A percentile compares a stretch with the other conserved stretches of the same genome.
phyloP scores from a whole-genome alignment of 2,113 vertebrate species.

The Speoplatyrhinus poulsoni region DNA sequence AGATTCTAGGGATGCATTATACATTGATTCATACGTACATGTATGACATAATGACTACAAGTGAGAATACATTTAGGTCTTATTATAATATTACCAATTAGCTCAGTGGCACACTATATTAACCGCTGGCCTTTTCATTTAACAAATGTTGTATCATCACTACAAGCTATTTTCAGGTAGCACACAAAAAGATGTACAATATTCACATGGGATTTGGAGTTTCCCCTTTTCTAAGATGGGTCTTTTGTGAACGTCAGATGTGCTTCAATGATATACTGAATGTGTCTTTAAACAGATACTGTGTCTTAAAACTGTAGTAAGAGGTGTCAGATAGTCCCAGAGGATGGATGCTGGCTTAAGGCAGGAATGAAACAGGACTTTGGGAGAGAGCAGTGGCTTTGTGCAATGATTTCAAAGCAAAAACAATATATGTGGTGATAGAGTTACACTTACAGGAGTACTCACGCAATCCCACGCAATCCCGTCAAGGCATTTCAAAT shows the following conservation, averaged over 20 bases:
- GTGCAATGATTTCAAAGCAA: neutral
- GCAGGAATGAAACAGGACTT: slow-evolving; percentile 8
- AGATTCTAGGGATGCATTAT: no score
- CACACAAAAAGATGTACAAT: neutral
- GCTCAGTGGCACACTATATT: no score
- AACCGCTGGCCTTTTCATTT: no score
- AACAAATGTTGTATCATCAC: neutral
- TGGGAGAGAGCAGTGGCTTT: neutral
- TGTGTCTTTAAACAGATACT: neutral
- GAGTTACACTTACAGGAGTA: slow-evolving; percentile 6
- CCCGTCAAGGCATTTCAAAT: neutral
- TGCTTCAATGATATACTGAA: neutral
- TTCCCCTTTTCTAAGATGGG: neutral
- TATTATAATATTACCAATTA: no score
- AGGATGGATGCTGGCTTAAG: neutral
- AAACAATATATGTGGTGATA: neutral
- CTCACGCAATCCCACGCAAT: slow-evolving; percentile 11
- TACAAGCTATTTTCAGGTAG: neutral
- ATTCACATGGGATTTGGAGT: slow-evolving; percentile 21
- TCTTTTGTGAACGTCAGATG: neutral
- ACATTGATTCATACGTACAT: no score
- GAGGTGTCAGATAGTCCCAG: neutral
- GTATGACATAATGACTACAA: no score
- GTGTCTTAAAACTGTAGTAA: neutral
- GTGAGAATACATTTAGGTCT: no score